Evolutionary conservation across 1,140 invertebrate species (phyloP), one percentile per base, ranked within the genome.

Genomic region (Brachionus angularis): DNA sequence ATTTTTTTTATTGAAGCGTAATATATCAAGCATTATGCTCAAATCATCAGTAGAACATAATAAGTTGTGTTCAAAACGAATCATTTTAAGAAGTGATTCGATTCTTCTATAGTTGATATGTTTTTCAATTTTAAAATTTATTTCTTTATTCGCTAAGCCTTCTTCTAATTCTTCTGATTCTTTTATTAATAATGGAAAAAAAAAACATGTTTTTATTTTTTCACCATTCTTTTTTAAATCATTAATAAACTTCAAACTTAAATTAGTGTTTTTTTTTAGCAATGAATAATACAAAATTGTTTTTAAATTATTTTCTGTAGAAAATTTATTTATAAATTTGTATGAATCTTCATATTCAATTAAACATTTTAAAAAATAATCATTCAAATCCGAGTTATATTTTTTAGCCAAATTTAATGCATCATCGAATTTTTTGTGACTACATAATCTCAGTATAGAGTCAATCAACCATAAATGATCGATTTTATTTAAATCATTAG

Each of bases 51-150:
- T 31, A 14, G 5, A n/a, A 21, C 23, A 25, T n/a, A 52, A 25
- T 33, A 55, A 7, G n/a, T 31, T 14, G n/a, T 14, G 34, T 33
- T 55, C 52, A 7, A n/a, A 33, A 8, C 29, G 29, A 33, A 55
- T 55, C 34, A 33, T 55, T 55, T 33, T 31, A 4, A 55, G 7
- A 5, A 55, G 18, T 1, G 52, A 55, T 16, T 55, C 52, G 21
- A 55, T 55, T 31, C 52, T 16, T 55, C 34, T 55, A 33, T 55
- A 55, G 21, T 55, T 55, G 5, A 55, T 7, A n/a, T n/a, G 16
- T 16, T 31, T 55, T 18, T 55, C 27, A 14, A 55, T 55, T 0
- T 55, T 55, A n/a, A n/a, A n/a, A n/a, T n/a, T n/a, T 55, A 33
- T 31, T 33, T 33, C n/a, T 5, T 3, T n/a, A n/a, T 14, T 55